These are phyloP conservation scores for Pedetes capensis DNA, from an alignment of 2,113 vertebrate species.

Conservation along the genomic window DNA sequence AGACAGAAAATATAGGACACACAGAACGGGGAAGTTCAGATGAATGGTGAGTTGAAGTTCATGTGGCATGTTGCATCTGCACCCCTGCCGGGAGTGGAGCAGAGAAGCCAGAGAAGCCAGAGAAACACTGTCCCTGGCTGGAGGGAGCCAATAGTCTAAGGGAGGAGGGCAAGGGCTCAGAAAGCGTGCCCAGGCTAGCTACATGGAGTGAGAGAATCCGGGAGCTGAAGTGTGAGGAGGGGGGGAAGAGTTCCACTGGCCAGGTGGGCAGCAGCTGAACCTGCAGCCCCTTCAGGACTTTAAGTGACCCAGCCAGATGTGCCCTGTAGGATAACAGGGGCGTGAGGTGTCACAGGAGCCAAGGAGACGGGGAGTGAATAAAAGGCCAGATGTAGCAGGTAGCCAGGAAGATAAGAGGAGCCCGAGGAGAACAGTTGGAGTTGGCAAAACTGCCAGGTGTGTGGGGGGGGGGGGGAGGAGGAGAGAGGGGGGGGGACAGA, in stretches of 20 bases:
- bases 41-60: too few species aligned
- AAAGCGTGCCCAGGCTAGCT: neutral
- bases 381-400: neutral
- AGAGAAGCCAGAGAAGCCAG: too few species aligned
- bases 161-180: neutral
- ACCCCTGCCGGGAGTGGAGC: neutral
- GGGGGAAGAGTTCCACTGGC: neutral
- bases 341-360: neutral
- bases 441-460: neutral
- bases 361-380: neutral
- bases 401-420: neutral
- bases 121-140: neutral
- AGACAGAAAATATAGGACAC: too few species aligned
- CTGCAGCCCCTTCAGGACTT: neutral
- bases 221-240: neutral
- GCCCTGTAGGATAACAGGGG: neutral
- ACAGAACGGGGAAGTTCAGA: neutral
- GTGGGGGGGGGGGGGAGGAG: rapidly evolving
- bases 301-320: neutral
- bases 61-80: neutral
- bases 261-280: neutral
- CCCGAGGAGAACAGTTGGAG: neutral
- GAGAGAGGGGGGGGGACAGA: neutral
- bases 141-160: neutral
- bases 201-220: neutral